Conservation (phyloP, 2,113 vertebrate species). For the Psophia crepitans region DNA sequence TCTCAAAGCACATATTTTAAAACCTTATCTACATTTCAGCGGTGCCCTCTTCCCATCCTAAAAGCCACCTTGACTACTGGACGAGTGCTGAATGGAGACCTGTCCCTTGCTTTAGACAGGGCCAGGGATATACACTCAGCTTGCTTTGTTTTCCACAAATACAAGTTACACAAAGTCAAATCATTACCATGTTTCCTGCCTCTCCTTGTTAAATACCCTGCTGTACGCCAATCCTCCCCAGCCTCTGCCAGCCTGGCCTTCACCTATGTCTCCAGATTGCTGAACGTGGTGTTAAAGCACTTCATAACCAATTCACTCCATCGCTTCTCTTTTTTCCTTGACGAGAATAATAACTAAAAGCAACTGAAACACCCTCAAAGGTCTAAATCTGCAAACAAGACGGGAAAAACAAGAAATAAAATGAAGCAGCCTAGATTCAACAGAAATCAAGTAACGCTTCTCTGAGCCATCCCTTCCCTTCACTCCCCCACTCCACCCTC, state of each 20-base stretch:
- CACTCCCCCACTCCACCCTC: background rate
- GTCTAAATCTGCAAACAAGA: background rate
- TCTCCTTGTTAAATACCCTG: background rate
- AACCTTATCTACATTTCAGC: background rate
- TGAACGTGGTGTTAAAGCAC: background rate
- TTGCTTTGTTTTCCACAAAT: background rate
- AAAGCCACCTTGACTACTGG: background rate
- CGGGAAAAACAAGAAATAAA: background rate
- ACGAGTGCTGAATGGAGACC: background rate
- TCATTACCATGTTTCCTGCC: background rate
- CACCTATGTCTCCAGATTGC: background rate
- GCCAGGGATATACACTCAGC: background rate
- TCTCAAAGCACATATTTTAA: background rate
- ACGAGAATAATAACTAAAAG: background rate
- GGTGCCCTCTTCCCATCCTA: background rate
- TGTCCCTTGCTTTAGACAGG: background rate
- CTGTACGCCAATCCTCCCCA: background rate
- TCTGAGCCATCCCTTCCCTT: background rate
- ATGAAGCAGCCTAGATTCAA: background rate
- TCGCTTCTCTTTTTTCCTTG: background rate
- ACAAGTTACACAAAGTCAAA: background rate
- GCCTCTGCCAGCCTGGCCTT: background rate
- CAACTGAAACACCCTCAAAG: background rate
- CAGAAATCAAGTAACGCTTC: background rate
- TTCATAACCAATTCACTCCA: background rate